These are phyloP conservation scores for Neotoxoptera formosana DNA, from an alignment of 1,140 invertebrate species.

Conservation along the genomic window DNA sequence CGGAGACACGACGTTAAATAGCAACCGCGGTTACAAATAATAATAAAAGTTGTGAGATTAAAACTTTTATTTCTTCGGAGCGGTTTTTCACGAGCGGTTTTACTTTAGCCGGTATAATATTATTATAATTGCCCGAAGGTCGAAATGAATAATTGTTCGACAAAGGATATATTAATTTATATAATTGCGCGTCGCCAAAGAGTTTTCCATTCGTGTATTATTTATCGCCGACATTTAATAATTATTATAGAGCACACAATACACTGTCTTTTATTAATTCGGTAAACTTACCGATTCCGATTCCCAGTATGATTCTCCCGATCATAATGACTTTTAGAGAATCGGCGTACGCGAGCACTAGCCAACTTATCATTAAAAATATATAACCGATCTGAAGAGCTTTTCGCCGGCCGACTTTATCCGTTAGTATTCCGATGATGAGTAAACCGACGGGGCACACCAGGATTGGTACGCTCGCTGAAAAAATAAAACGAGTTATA, in stretches of 20 bases:
- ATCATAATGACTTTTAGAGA: not conserved
- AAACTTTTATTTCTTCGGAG: not conserved
- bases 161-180: too few relatives aligned
- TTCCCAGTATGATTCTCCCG: constrained; percentile 7
- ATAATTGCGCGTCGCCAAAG: not conserved
- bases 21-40: not conserved
- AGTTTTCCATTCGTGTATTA: not conserved
- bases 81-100: not conserved
- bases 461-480: constrained; percentile 27
- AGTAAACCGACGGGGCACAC: not conserved
- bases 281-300: not conserved
- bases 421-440: not conserved
- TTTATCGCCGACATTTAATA: not conserved
- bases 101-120: not conserved
- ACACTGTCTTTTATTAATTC: not conserved
- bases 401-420: constrained; percentile 46
- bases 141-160: not conserved
- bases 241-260: not conserved
- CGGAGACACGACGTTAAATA: not conserved
- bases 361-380: constrained; percentile 7
- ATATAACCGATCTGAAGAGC: not conserved
- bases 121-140: not conserved
- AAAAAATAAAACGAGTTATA: too few relatives aligned
- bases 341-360: not conserved
- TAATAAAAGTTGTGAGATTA: constrained; percentile 3